Percentiles rank a stretch among this genome's conserved stretches.
These are phyloP conservation scores for Gasteruption jaculator DNA, from an alignment of 2,888 invertebrate species.

Conservation along the genomic window DNA sequence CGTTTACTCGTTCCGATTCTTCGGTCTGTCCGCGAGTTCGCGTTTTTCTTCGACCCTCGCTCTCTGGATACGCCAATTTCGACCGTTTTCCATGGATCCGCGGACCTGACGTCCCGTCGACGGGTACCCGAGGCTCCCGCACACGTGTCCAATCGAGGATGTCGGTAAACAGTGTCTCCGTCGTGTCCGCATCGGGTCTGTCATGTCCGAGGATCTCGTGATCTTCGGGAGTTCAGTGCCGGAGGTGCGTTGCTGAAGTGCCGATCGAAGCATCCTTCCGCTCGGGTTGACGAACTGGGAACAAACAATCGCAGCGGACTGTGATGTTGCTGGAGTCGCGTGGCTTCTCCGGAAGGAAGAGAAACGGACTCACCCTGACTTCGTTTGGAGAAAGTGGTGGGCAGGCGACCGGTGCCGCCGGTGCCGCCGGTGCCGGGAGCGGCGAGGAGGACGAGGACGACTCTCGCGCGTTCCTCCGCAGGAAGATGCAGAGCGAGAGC, in stretches of 20 bases:
- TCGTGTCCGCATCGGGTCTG: conserved; percentile 11
- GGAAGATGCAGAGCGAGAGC: conserved; percentile 55
- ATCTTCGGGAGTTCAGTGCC: background rate
- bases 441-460: conserved; percentile 64
- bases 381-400: conserved; percentile 53
- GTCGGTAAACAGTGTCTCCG: too few species aligned
- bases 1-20: conserved; percentile 34
- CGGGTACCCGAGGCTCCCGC: too few species aligned
- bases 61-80: too few species aligned
- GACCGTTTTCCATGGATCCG: too few species aligned
- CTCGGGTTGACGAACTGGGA: conserved; percentile 15
- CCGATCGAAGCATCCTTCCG: background rate
- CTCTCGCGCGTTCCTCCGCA: conserved; percentile 44
- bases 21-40: conserved; percentile 49
- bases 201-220: background rate
- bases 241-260: too few species aligned
- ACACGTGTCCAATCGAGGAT: too few species aligned
- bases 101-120: too few species aligned
- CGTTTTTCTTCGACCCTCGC: conserved; percentile 28
- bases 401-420: conserved; percentile 48
- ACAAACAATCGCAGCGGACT: too few species aligned
- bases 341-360: conserved; percentile 49
- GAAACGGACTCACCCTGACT: conserved; percentile 51
- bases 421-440: conserved; percentile 49
- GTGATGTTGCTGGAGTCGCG: conserved; percentile 53